Evolutionary conservation across 35 echinoderm and acorn worm species (phyloP), one percentile per base, ranked within the genome.

Genomic region (Patiria miniata): DNA sequence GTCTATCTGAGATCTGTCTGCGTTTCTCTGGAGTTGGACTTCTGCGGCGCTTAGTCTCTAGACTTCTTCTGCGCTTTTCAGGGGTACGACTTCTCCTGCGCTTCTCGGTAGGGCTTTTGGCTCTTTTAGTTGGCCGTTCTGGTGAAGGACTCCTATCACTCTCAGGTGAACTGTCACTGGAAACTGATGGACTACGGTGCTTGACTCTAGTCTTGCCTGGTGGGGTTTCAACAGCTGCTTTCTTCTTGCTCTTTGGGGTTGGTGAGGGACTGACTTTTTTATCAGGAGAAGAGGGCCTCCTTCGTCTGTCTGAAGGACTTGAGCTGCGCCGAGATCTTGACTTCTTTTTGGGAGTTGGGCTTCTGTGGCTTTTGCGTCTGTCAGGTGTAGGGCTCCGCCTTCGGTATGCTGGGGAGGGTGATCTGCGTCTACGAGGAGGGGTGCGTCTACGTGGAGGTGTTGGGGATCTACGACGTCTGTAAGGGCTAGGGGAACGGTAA

Each of bases 351-450:
- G 61, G 77, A n/a, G 77, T 58, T 68, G 87, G 87, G 68, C 79
- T 89, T 26, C 73, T 38, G 5, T 36, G 77, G 17, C 50, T 39
- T 73, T 23, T 73, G 23, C 50, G 39, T 40, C 38, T 39, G 37
- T 89, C 79, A 23, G 87, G 87, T 18, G 87, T 82, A 17, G 79
- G 83, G 33, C 83, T 86, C 47, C 91, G 69, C 40, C 85, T 80
- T 5, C 83, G 50, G 8, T 47, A 32, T 7, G 78, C 83, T 37
- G 90, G 89, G 23, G 82, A 47, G 5, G 83, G 83, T 22, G 68
- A 86, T 23, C 52, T 40, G 8, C 91, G 78, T 7, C 91, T 78
- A 33, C 85, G 68, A 30, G 87, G 78, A 59, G 84, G 91, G 18
- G 79, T 39, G 8, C 60, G 85, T 32, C 78, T 87, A 7, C 90